A percentile compares a stretch with the other conserved stretches of the same genome.
phyloP scores from a whole-genome alignment of 1,140 invertebrate genomes.

The Stratiolaelaps scimitus region DNA sequence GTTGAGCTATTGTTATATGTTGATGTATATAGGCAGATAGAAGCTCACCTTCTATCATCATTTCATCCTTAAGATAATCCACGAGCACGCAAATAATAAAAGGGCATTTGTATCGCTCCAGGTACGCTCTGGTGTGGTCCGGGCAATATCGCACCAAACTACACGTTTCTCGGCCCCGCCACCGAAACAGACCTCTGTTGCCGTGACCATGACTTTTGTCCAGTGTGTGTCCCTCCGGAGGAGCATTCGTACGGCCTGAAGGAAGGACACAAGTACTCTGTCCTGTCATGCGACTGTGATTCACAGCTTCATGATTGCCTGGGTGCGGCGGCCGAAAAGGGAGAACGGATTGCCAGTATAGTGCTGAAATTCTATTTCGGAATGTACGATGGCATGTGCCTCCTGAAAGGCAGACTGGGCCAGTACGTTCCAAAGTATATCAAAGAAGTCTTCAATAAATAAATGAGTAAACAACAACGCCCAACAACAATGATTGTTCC shows the following conservation, averaged over 20 bases:
- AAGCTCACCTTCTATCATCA: no score
- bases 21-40: no score
- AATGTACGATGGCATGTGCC: not conserved
- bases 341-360: not conserved
- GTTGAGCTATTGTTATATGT: no score
- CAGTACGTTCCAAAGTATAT: not conserved
- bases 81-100: no score
- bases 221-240: slow-evolving; percentile 4
- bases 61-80: no score
- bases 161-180: slow-evolving; percentile 54
- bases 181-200: slow-evolving; percentile 59
- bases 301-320: not conserved
- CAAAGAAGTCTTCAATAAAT: not conserved
- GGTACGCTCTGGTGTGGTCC: slow-evolving; percentile 57
- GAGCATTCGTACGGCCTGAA: not conserved
- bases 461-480: not conserved
- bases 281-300: slow-evolving; percentile 9
- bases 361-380: not conserved
- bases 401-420: not conserved
- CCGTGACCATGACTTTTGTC: slow-evolving; percentile 57
- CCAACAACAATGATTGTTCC: slow-evolving; percentile 5
- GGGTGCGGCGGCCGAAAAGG: not conserved
- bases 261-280: not conserved
- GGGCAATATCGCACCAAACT: slow-evolving; percentile 54
- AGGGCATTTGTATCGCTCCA: slow-evolving; percentile 29